Conservation (phyloP, 1,140 invertebrate genomes). For the Bombus fervidus region DNA sequence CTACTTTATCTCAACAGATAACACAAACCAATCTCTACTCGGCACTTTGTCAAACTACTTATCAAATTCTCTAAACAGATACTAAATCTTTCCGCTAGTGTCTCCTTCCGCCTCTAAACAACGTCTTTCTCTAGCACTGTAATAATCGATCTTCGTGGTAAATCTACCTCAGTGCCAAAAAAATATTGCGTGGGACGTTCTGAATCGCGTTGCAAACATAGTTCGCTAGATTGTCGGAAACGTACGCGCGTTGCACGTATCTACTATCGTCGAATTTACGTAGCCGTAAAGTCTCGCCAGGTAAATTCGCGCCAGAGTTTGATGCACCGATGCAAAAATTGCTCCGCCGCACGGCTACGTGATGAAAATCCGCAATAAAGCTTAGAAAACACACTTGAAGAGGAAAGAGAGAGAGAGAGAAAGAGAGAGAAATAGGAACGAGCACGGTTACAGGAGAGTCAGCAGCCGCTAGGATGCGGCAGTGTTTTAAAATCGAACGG, state of each 20-base stretch:
- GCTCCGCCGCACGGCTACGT: constrained; percentile 15
- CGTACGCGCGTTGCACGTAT: neutral
- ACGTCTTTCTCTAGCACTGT: neutral
- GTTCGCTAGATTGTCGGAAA: neutral
- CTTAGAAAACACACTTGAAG: neutral
- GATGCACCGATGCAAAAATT: constrained; percentile 27
- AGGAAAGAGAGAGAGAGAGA: neutral
- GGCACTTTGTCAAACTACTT: too few species aligned
- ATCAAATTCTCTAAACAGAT: too few species aligned
- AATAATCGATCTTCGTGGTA: neutral
- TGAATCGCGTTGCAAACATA: neutral
- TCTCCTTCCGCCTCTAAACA: neutral
- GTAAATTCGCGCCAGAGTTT: neutral
- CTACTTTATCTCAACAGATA: too few species aligned
- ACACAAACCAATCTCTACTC: too few species aligned
- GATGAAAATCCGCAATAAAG: constrained; percentile 24
- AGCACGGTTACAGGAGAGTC: neutral
- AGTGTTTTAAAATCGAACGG: constrained; percentile 61
- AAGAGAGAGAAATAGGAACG: neutral
- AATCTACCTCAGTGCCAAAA: neutral
- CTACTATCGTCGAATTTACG: neutral
- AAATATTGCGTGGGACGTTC: constrained; percentile 14
- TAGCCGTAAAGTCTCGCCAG: neutral
- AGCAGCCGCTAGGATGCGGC: constrained; percentile 27
- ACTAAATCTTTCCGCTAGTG: too few species aligned